Evolutionary conservation across 2,888 invertebrate genomes (phyloP), one percentile per base, ranked within the genome.

Genomic region (Leptinotarsa juncta): DNA sequence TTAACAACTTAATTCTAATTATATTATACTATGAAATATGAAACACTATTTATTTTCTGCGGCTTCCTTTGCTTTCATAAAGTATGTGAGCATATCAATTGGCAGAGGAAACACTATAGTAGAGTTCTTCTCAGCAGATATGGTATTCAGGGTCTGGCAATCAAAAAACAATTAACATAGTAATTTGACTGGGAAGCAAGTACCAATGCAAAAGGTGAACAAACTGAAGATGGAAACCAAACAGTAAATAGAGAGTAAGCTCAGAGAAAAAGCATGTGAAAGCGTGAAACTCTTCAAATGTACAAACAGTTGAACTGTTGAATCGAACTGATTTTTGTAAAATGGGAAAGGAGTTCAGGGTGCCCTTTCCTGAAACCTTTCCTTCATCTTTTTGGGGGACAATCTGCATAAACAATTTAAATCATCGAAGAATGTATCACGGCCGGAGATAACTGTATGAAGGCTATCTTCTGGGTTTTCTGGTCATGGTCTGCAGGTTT

Each of bases 101-200:
- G 93, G 93, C 73, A 89, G 83, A n/a, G 98, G 98, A 89, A 98
- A 98, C 65, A 98, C 96, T 85, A 98, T 98, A 7, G 98, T 98
- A 15, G 97, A 98, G 87, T 98, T 98, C 91, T 98, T 98, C 91
- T 98, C 98, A 42, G 98, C 97, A 42, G 97, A 97, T 86, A 98
- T 98, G 74, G 97, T 96, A 90, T 96, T 98, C 85, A 98, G 89
- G 1, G 98, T 98, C 95, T 98, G 93, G 68, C 75, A 78, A 81
- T 78, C 62, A 75, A 70, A 72, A 62, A 16, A 16, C 51, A 51
- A 51, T 51, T 51, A 42, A 10, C 42, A 42, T n/a, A 51, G n/a
- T n/a, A 51, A 16, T 1, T n/a, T 15, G n/a, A 50, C 3, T 10
- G 18, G 26, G 5, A 5, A 14, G 18, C 42, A 57, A 20, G 20